Percentiles rank a stretch among this genome's conserved stretches.
These are phyloP conservation scores for Mylabris sibirica DNA, from an alignment of 2,888 invertebrate species.

Conservation along the genomic window DNA sequence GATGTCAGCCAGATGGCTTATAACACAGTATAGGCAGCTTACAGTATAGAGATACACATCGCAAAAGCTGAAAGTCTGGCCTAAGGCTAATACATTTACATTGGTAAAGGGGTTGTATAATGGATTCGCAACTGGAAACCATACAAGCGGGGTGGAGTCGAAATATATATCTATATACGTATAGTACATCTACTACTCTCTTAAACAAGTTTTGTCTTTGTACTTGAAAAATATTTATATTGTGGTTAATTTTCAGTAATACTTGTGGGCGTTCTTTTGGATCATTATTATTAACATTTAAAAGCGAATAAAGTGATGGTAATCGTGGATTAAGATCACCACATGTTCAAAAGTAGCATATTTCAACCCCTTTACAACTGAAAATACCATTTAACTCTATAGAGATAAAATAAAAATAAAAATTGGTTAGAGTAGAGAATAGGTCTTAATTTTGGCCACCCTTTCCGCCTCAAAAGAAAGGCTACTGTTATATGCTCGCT, in stretches of 20 bases:
- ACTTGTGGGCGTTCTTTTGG: slow-evolving; percentile 39
- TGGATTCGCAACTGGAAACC: slow-evolving; percentile 11
- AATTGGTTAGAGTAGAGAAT: slow-evolving; percentile 43
- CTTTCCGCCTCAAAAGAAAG: slow-evolving; percentile 53
- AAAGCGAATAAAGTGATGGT: background rate
- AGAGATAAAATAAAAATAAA: background rate
- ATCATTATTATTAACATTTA: background rate
- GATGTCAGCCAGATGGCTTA: slow-evolving; percentile 58
- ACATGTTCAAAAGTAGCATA: background rate
- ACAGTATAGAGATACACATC: slow-evolving; percentile 45
- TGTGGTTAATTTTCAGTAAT: slow-evolving; percentile 45
- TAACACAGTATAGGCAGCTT: slow-evolving; percentile 46
- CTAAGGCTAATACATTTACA: slow-evolving; percentile 58
- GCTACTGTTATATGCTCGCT: slow-evolving; percentile 46
- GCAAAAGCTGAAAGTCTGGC: slow-evolving; percentile 52
- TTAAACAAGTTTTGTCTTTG: slow-evolving; percentile 59
- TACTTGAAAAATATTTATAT: slow-evolving; percentile 60
- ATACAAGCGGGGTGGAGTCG: slow-evolving; percentile 54
- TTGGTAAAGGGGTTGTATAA: slow-evolving; percentile 58
- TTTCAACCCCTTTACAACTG: background rate
- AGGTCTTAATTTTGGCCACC: slow-evolving; percentile 55
- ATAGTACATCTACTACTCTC: slow-evolving; percentile 44
- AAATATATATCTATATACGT: slow-evolving; percentile 49
- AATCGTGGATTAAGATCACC: slow-evolving; percentile 1
- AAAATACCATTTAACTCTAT: background rate